A percentile compares a stretch with the other conserved stretches of the same genome.
Evolutionary conservation across 2,797 vertebrate species (phyloP).

Genomic region (Peromyscus eremicus): DNA sequence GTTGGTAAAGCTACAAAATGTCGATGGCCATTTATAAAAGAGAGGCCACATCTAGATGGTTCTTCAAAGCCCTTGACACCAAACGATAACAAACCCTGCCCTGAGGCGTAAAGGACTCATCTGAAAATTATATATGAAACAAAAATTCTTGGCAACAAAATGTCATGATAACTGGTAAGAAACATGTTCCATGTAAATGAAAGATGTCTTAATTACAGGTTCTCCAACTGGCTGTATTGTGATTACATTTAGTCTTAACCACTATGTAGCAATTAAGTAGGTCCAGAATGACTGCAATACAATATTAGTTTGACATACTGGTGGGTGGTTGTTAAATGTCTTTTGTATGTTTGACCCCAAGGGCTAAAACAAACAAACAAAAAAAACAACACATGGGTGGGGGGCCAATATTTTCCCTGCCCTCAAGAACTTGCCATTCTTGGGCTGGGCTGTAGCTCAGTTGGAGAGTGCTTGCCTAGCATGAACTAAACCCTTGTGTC

Average conservation of each 20-base stretch:
- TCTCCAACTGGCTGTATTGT: constrained; percentile 12
- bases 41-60: neutral
- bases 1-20: constrained; percentile 16
- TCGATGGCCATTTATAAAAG: neutral
- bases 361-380: neutral
- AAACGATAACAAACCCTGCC: neutral
- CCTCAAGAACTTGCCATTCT: neutral
- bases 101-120: neutral
- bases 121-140: constrained; percentile 18
- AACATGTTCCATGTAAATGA: neutral
- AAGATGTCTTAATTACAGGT: constrained; percentile 45
- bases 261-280: constrained; percentile 30
- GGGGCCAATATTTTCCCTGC: neutral
- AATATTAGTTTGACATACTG: constrained; percentile 26
- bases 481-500: neutral
- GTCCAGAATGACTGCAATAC: neutral
- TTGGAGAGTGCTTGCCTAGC: neutral
- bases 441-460: neutral
- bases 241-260: constrained; percentile 44
- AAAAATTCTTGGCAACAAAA: neutral
- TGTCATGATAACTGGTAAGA: neutral
- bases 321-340: constrained; percentile 30
- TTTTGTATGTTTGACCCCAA: neutral
- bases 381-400: neutral
- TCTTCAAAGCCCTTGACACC: neutral